Percentiles rank a stretch among this genome's conserved stretches.
phyloP scores from a whole-genome alignment of 2,113 vertebrate species.

The Varanus komodoensis region DNA sequence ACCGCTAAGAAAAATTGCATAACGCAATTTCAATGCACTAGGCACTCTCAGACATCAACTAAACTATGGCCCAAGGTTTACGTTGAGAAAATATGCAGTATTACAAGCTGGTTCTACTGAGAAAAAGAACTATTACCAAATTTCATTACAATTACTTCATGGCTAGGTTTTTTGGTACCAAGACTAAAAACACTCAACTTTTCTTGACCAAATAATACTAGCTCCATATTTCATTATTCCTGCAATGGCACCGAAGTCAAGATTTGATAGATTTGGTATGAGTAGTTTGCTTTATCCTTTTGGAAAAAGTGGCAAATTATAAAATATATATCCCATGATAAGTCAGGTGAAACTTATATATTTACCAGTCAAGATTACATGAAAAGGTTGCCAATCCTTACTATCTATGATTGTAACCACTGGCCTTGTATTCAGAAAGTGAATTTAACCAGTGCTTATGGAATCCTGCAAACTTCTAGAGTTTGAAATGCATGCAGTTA shows the following conservation, averaged over 20 bases:
- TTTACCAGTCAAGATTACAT: no score
- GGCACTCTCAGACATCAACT: background rate
- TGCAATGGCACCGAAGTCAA: background rate
- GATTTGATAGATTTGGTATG: no score
- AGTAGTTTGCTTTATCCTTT: background rate
- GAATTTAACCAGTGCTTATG: background rate
- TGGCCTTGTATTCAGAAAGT: background rate
- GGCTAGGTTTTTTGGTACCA: background rate
- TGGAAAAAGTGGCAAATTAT: no score
- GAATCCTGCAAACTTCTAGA: background rate
- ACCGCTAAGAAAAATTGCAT: no score
- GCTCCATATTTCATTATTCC: background rate
- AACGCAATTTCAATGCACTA: background rate
- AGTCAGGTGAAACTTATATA: no score
- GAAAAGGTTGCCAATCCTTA: no score
- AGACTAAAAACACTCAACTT: background rate
- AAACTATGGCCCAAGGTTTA: background rate
- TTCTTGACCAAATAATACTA: background rate
- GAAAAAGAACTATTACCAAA: background rate
- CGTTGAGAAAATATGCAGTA: background rate
- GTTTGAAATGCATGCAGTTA: background rate
- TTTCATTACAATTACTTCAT: background rate
- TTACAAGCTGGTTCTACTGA: background rate
- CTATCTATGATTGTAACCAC: background rate
- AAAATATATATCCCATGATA: no score